Evolutionary conservation across 2,888 invertebrate species (phyloP).

Genomic region (Bellardia pandia): DNA sequence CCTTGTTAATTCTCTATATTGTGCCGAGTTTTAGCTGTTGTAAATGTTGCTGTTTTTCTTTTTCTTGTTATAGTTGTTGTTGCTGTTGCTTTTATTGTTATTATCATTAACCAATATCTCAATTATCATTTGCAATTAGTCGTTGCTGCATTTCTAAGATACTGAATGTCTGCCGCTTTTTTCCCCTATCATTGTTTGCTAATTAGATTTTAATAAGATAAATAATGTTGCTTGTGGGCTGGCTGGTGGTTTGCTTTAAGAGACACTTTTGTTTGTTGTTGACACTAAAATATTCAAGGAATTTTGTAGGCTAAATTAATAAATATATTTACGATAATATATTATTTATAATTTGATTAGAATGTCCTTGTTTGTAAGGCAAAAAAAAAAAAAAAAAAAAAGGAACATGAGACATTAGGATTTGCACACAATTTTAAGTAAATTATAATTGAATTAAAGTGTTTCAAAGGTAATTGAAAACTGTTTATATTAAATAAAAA

Average conservation of each 20-base stretch:
- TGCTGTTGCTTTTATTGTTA: conserved; percentile 45
- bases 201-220: conserved; percentile 65
- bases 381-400: not conserved
- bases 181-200: conserved; percentile 23
- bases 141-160: conserved; percentile 62
- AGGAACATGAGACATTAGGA: no score
- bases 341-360: conserved; percentile 12
- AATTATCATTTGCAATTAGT: conserved; percentile 74
- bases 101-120: conserved; percentile 72
- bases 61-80: not conserved
- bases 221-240: not conserved
- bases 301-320: conserved; percentile 37
- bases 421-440: no score
- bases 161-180: conserved; percentile 4
- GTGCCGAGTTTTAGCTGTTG: not conserved
- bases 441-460: not conserved
- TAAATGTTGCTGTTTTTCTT: not conserved
- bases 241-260: not conserved
- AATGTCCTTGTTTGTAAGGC: not conserved
- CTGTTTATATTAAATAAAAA: no score
- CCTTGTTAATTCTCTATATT: conserved; percentile 8
- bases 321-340: not conserved
- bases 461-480: no score
- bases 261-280: conserved; percentile 10
- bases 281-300: conserved; percentile 28